Evolutionary conservation across 2,888 invertebrate genomes (phyloP), one percentile per base, ranked within the genome.

Genomic region (Metopia argyrocephala): DNA sequence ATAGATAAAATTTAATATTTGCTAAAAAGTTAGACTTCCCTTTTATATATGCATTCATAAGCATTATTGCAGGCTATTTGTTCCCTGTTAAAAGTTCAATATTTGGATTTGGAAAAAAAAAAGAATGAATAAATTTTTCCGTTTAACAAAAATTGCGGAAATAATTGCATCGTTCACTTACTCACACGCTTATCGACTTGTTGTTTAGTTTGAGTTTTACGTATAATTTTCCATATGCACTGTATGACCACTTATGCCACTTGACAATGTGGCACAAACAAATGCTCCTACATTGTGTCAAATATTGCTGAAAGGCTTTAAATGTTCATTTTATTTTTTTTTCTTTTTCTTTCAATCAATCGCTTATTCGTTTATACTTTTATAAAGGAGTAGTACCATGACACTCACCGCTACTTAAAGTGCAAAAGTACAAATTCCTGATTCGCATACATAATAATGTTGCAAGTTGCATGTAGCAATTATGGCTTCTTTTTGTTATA

Each of bases 391-490:
- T 68, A 66, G 79, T 62, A 54, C 70, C 79, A 81, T 83, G 84
- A 82, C 84, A 83, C 87, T 85, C 38, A 38, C 38, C 38, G 38
- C 38, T 86, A 86, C 88, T 87, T 86, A 88, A 88, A 90, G 90
- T 90, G 89, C 89, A 89, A 89, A 90, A 89, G 89, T 89, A 89
- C 89, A 89, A 88, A 89, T 87, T 85, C 87, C 89, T 89, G 90
- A 84, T 74, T 85, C 87, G 89, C 89, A 89, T 89, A 89, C 85
- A 84, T 89, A 89, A 87, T 87, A 38, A 38, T 38, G 38, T 38
- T 38, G 38, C 38, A 38, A 7, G 79, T 68, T 56, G 75, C 64
- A 66, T 64, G 69, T 45, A 69, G 68, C 56, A 76, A 76, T 76
- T 76, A 76, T 76, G 46, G 64, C 59, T 73, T 61, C 45, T 46